Evolutionary conservation across 2,113 vertebrate species (phyloP).

Genomic region (Onychostruthus taczanowskii): DNA sequence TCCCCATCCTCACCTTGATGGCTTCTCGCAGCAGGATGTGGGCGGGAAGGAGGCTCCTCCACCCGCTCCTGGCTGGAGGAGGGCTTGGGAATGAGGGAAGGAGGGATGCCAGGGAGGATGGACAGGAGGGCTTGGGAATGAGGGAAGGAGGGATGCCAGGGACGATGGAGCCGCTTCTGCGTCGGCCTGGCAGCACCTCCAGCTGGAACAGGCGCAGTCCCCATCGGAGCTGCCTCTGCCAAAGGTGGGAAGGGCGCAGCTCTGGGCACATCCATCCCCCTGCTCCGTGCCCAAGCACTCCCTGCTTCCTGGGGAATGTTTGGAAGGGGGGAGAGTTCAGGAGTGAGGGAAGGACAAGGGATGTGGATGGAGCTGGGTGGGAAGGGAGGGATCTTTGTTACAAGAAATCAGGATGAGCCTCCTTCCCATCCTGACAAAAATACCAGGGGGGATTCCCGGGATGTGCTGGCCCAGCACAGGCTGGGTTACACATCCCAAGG

Average conservation of each 20-base stretch:
- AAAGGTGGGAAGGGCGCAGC: background rate
- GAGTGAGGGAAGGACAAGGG: background rate
- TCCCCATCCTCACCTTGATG: background rate
- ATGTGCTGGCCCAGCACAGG: background rate
- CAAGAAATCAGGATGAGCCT: background rate
- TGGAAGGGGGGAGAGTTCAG: background rate
- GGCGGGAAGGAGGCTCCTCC: background rate
- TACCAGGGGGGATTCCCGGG: background rate
- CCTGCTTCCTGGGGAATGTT: background rate
- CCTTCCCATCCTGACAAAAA: background rate
- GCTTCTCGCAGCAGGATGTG: accelerated
- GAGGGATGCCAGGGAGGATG: background rate
- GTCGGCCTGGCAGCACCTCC: accelerated
- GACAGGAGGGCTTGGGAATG: background rate
- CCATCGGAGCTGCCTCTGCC: accelerated
- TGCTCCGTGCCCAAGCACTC: background rate
- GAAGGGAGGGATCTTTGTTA: accelerated
- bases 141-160: no score
- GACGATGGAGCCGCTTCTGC: background rate
- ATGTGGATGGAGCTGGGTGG: background rate
- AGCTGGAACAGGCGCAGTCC: accelerated
- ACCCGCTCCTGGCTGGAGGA: background rate
- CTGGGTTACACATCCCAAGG: background rate
- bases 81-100: background rate
- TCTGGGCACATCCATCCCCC: background rate